Conservation (phyloP, 2,113 vertebrate species). For the Ameiurus melas region DNA sequence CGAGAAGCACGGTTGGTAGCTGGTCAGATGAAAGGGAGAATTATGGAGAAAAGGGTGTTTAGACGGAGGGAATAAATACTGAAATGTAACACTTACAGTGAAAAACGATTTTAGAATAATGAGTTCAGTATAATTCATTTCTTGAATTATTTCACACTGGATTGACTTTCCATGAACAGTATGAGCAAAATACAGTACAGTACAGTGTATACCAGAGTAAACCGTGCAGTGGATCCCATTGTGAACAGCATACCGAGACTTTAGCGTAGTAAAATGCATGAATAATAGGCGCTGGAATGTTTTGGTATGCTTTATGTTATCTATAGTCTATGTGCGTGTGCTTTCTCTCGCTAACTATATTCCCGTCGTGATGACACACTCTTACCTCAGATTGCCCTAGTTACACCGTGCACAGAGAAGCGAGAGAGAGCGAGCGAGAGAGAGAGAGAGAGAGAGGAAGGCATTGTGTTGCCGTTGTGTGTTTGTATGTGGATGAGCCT, state of each 20-base stretch:
- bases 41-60: not conserved
- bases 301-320: conserved; percentile 25
- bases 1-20: not conserved
- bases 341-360: conserved; percentile 26
- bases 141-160: not conserved
- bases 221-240: not conserved
- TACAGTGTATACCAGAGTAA: not conserved
- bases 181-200: not conserved
- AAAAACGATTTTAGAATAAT: not conserved
- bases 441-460: not conserved
- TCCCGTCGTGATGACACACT: conserved; percentile 34
- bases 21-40: not conserved
- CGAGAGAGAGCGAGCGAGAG: not conserved
- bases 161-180: not conserved
- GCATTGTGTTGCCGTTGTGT: conserved; percentile 6
- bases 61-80: not conserved
- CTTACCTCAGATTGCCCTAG: conserved; percentile 51
- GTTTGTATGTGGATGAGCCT: conserved; percentile 13
- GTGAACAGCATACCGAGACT: not conserved
- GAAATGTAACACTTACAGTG: not conserved
- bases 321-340: conserved; percentile 1
- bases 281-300: not conserved
- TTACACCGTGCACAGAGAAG: conserved; percentile 34
- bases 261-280: not conserved
- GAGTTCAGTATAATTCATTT: not conserved